Base-by-base conservation (phyloP, 2,113 vertebrate species). In the Accipiter virgatus region DNA sequence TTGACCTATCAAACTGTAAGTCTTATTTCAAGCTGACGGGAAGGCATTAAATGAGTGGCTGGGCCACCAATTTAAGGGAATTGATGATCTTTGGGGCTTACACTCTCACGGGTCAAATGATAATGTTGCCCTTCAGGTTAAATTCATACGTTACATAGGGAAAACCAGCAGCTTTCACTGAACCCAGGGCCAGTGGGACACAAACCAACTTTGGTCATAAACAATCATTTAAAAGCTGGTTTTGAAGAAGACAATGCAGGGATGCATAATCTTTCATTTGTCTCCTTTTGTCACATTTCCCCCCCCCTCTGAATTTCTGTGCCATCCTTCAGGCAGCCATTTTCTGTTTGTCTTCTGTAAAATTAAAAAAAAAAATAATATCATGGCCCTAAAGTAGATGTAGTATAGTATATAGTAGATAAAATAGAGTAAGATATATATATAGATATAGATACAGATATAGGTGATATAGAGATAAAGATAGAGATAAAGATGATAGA, bases 61-160 rank as follows among this genome's bases (percentile, higher is more conserved):
- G 22, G 90, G 86, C 38, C 91, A 85, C 71, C 17, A 72, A 36
- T 87, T 95, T 92, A 90, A 77, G 86, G 81, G 63, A 95, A 97
- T 62, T 89, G 92, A 96, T 73, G 21, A 74, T 96, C 91, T 97
- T 96, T 87, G 55, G 71, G 81, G 55, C 91, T 93, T 97, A 75
- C 81, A 96, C 71, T 94, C 82, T 95, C 75, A 71, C 0, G 2
- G 90, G 90, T 97, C 95, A 97, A 93, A 92, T 95, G 91, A 73
- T 94, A 98, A 96, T 91, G 34, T 81, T 93, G 78, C 77, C 91
- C 93, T 53, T 62, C 43, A 59, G 71, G 88, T 95, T 97, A 96
- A 95, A 94, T 95, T 90, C 89, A 83, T 86, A 72, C 0, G 2
- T 83, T 91, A 68, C 11, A 6, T 25, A 68, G 66, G 52, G 48